Conservation (phyloP, 2,797 vertebrate genomes). For the Liasis olivaceus region DNA sequence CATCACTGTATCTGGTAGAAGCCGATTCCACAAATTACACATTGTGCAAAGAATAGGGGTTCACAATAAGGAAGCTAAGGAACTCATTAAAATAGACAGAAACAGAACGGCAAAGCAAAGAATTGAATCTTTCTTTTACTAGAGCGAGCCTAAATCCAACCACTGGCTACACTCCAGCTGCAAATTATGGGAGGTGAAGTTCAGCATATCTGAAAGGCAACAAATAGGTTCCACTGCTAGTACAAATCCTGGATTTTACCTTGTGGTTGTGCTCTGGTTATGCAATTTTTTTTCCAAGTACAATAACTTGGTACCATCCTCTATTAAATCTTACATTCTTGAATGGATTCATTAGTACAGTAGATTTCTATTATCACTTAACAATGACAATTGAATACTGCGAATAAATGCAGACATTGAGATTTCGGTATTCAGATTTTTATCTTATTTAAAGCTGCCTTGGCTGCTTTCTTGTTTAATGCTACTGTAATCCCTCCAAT, state of each 20-base stretch:
- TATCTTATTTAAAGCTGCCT: not conserved
- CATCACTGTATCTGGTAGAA: not conserved
- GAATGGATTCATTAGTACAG: not conserved
- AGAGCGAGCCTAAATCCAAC: not conserved
- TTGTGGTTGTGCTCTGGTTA: not conserved
- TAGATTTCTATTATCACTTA: not conserved
- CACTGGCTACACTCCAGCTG: not conserved
- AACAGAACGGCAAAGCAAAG: not conserved
- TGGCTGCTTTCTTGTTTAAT: not conserved
- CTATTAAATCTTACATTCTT: not conserved
- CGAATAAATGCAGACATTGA: not conserved
- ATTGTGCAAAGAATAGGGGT: not conserved
- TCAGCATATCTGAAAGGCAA: not conserved
- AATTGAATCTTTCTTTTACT: not conserved
- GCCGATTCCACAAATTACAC: not conserved
- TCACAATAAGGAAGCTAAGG: not conserved
- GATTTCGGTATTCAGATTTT: not conserved
- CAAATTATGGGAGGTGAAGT: not conserved
- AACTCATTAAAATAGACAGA: not conserved
- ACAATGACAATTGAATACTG: not conserved
- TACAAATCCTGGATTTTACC: not conserved
- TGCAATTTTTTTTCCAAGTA: not conserved
- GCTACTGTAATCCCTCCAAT: not conserved
- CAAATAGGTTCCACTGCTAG: not conserved
- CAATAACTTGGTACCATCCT: not conserved